phyloP scores from a whole-genome alignment of 92 coral and sea anemone species.

The Palythoa heliodiscus region DNA sequence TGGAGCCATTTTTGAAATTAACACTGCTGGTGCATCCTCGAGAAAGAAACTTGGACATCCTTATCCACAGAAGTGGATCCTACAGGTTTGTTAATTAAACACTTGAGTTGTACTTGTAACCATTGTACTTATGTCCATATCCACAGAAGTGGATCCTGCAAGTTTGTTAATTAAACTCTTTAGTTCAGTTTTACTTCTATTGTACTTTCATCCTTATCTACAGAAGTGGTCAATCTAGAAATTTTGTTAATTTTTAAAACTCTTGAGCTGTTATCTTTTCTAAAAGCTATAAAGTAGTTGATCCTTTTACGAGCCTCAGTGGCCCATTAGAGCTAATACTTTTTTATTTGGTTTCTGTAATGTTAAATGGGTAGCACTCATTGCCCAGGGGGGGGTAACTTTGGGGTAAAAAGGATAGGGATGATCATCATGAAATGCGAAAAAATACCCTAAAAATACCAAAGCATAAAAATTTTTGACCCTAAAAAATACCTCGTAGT shows the following conservation, averaged over 20 bases:
- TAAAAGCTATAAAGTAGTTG: too few relatives aligned
- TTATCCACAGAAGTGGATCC: conserved; percentile 56
- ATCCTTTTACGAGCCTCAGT: not conserved
- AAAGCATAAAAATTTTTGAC: too few relatives aligned
- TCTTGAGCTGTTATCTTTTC: too few relatives aligned
- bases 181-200: not conserved
- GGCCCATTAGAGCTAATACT: too few relatives aligned
- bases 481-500: too few relatives aligned
- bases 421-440: too few relatives aligned
- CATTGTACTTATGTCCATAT: conserved; percentile 39
- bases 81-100: conserved; percentile 48
- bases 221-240: conserved; percentile 43
- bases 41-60: conserved; percentile 58
- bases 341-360: too few relatives aligned
- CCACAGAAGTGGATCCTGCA: conserved; percentile 58
- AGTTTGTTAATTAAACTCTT: conserved; percentile 29
- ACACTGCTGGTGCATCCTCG: conserved; percentile 61
- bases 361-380: not conserved
- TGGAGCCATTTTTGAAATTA: conserved; percentile 80
- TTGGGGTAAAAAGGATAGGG: too few relatives aligned
- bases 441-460: too few relatives aligned
- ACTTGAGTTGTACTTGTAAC: not conserved
- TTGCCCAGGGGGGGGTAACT: too few relatives aligned
- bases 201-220: conserved; percentile 52
- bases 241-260: not conserved